Base-by-base conservation (phyloP, 2,797 vertebrate genomes). In the Myiothlypis coronata region DNA sequence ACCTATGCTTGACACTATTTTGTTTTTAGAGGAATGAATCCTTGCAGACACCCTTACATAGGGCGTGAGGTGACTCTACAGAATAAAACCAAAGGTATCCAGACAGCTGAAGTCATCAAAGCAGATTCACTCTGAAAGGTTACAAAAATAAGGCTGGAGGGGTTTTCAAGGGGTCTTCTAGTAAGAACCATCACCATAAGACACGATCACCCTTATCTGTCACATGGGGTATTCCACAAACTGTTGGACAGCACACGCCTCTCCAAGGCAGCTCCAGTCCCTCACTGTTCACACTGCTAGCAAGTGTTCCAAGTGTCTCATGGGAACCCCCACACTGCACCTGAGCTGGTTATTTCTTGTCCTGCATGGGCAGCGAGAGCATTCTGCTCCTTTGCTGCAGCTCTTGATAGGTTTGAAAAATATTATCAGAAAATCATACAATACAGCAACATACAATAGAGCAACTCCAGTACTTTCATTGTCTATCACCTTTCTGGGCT, bases 151-250 rank as follows among this genome's bases (percentile, higher is more conserved):
- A 88, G 10, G 3, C 11, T 57, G 46, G 14, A 57, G 28, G 10
- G 2, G 7, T 26, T 95, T 89, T 57, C n/a, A 49, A 83, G 43
- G 0, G 4, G 1, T 46, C 2, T 75, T 78, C 74, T 56, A 39
- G 26, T 60, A 24, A 37, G 74, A 65, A 28, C 6, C 11, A 14
- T 46, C 2, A 1, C n/a, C 30, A 17, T 14, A 44, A 61, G 39
- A 28, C 11, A 8, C 0, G 0, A 32, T 32, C 22, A 67, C 28
- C 16, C 37, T 85, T 34, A 56, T 22, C 41, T 52, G 32, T 59
- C 32, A 26, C 12, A 12, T 0, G 2, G n/a, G 43, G 5, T 4
- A 34, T 83, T 87, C 60, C 26, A 2, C 26, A 52, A 76, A 50
- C 20, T 70, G 5, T 44, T 12, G 9, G 41, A 30, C 63, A 87